phyloP scores from a whole-genome alignment of 1,140 invertebrate species.

The Bacillus rossius region DNA sequence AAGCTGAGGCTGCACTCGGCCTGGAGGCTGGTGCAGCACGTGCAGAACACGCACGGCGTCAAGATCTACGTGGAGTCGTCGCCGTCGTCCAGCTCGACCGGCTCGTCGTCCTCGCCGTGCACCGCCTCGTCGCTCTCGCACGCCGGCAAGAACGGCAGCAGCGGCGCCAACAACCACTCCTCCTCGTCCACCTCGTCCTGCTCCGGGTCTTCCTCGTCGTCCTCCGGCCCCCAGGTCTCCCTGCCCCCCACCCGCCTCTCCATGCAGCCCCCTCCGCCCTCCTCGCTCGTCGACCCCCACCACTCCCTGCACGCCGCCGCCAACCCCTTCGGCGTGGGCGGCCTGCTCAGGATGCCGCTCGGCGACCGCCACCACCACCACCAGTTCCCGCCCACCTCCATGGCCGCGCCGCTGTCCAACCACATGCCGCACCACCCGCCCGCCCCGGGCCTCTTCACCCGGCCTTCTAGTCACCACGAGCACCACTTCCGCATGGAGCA shows the following conservation, averaged over 20 bases:
- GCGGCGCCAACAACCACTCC: constrained; percentile 42
- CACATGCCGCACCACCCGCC: constrained; percentile 37
- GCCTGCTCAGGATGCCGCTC: constrained; percentile 58
- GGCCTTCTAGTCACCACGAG: constrained; percentile 62
- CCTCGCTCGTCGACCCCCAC: constrained; percentile 30
- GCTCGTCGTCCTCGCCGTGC: constrained; percentile 12
- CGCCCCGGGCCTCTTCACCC: constrained; percentile 52
- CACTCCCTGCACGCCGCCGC: constrained; percentile 56
- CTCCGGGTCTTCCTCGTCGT: constrained; percentile 46
- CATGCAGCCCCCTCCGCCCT: constrained; percentile 8
- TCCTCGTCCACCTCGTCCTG: constrained; percentile 49
- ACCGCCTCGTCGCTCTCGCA: constrained; percentile 9
- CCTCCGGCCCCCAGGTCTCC: constrained; percentile 1
- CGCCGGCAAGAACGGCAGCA: not conserved
- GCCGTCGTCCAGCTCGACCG: constrained; percentile 38
- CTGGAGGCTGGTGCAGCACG: constrained; percentile 92
- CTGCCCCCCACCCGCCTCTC: constrained; percentile 12
- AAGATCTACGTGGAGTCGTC: constrained; percentile 81
- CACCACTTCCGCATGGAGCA: constrained; percentile 76
- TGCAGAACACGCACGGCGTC: constrained; percentile 88
- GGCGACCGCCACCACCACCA: constrained; percentile 30
- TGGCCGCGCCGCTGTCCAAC: constrained; percentile 43
- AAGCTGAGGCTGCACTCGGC: constrained; percentile 84
- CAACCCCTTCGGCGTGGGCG: constrained; percentile 60
- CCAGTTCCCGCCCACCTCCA: constrained; percentile 43